phyloP scores from a whole-genome alignment of 2,797 vertebrate genomes.

The Mus caroli region DNA sequence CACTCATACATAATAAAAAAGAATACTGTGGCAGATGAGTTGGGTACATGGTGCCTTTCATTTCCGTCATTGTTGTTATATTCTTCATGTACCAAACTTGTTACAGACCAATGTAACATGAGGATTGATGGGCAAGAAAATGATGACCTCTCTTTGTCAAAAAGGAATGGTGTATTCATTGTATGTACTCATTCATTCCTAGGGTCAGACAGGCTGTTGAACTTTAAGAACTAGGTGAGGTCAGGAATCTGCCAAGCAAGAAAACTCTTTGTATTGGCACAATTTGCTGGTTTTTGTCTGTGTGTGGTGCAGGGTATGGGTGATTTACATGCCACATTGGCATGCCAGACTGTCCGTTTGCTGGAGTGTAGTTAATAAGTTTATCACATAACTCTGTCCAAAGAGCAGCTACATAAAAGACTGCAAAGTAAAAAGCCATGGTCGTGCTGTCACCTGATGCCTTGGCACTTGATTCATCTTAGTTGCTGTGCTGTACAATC shows the following conservation, averaged over 20 bases:
- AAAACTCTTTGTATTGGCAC: not conserved
- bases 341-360: not conserved
- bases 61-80: slow-evolving; percentile 17
- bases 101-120: not conserved
- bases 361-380: not conserved
- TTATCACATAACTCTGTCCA: not conserved
- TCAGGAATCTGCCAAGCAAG: not conserved
- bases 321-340: not conserved
- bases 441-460: not conserved
- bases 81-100: not conserved
- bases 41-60: not conserved
- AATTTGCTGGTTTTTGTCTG: not conserved
- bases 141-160: not conserved
- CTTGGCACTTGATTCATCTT: slow-evolving; percentile 8
- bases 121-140: not conserved
- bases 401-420: not conserved
- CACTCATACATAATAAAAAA: not conserved
- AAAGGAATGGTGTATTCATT: not conserved
- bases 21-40: not conserved
- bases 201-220: not conserved
- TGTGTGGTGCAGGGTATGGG: not conserved
- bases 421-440: not conserved
- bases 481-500: not conserved
- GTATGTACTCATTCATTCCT: slow-evolving; percentile 6
- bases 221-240: not conserved